phyloP scores from a whole-genome alignment of 2,888 invertebrate genomes.

The Thymelicus sylvestris region DNA sequence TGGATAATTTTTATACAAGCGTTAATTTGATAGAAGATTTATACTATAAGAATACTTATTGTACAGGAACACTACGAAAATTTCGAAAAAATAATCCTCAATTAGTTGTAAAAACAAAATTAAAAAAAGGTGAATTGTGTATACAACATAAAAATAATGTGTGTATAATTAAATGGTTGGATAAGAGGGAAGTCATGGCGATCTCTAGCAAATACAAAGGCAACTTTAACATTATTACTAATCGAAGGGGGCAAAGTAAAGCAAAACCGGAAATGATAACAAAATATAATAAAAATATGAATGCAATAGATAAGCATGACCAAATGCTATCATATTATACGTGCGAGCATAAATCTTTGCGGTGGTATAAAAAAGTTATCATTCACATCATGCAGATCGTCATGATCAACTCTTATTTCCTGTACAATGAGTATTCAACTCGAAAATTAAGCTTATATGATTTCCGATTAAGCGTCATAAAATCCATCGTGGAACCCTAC shows the following conservation, averaged over 20 bases:
- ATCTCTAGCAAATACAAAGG: conserved; percentile 50
- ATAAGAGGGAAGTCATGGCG: conserved; percentile 49
- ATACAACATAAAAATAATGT: conserved; percentile 40
- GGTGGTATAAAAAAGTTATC: conserved; percentile 48
- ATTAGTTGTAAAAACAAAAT: conserved; percentile 33
- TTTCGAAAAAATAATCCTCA: conserved; percentile 40
- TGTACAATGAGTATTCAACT: conserved; percentile 30
- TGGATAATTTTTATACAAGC: conserved; percentile 36
- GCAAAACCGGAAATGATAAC: conserved; percentile 41
- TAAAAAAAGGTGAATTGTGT: conserved; percentile 40
- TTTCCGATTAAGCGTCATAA: conserved; percentile 38
- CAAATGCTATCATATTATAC: conserved; percentile 49
- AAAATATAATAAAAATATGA: conserved; percentile 45
- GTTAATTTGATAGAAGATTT: conserved; percentile 40
- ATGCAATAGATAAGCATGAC: conserved; percentile 45
- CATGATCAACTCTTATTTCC: conserved; percentile 35
- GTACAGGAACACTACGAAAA: conserved; percentile 42
- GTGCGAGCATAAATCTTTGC: conserved; percentile 43
- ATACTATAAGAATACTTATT: conserved; percentile 41
- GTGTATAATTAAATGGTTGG: conserved; percentile 38
- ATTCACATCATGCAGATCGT: conserved; percentile 43
- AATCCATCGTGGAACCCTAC: conserved; percentile 39
- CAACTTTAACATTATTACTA: conserved; percentile 39
- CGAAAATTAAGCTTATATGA: conserved; percentile 34
- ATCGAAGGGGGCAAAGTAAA: conserved; percentile 40